Evolutionary conservation across 2,888 invertebrate species (phyloP).

Genomic region (Calliopum simillimum): DNA sequence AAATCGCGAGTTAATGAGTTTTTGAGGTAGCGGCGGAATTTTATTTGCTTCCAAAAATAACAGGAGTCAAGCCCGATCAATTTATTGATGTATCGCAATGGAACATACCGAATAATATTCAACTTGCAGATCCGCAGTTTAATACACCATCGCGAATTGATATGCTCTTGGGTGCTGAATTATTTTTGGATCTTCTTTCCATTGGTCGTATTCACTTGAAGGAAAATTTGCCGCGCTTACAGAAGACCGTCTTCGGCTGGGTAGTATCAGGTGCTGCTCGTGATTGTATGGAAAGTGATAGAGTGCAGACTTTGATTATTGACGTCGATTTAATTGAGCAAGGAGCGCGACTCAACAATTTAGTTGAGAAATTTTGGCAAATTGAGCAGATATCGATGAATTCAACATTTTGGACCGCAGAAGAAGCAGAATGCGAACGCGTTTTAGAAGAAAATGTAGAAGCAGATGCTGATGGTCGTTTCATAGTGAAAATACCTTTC

Average conservation of each 20-base stretch:
- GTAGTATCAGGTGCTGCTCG: constrained; percentile 11
- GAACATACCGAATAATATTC: too few relatives aligned
- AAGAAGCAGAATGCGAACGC: constrained; percentile 22
- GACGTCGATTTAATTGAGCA: too few relatives aligned
- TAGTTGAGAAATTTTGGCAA: too few relatives aligned
- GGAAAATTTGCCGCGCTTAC: neutral
- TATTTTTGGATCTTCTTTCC: constrained; percentile 30
- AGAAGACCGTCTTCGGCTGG: constrained; percentile 22
- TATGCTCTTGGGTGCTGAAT: constrained; percentile 23
- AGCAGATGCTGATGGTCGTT: too few relatives aligned
- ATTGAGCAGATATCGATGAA: neutral
- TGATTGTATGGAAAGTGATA: too few relatives aligned
- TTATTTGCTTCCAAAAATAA: constrained; percentile 9
- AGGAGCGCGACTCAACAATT: too few relatives aligned
- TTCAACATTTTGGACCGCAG: constrained; percentile 21
- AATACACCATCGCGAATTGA: constrained; percentile 31
- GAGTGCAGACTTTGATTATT: too few relatives aligned
- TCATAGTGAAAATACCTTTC: constrained; percentile 25
- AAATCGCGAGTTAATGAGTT: constrained; percentile 29
- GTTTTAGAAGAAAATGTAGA: too few relatives aligned
- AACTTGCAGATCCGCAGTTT: constrained; percentile 15
- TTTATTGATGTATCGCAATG: constrained; percentile 21
- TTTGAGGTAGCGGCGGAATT: constrained; percentile 15
- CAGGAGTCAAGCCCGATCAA: constrained; percentile 24
- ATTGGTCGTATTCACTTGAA: constrained; percentile 16